phyloP scores from a whole-genome alignment of 2,888 invertebrate species.

The Drosophila buzzatii region DNA sequence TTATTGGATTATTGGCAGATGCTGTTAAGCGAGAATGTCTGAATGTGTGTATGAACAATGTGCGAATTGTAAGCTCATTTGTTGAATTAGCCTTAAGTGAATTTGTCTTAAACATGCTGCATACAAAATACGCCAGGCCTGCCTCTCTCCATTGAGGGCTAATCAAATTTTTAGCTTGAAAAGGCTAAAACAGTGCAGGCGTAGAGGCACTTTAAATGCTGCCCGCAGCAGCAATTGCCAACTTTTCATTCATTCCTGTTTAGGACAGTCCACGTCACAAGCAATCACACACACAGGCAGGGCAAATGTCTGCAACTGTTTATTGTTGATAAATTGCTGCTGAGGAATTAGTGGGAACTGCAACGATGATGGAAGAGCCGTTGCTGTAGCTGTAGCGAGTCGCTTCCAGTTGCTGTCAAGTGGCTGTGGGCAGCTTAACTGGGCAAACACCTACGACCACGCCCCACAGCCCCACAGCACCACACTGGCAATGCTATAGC shows the following conservation, averaged over 20 bases:
- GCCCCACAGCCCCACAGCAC: constrained; percentile 31
- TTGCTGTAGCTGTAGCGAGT: constrained; percentile 29
- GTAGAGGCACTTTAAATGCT: constrained; percentile 58
- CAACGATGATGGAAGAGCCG: constrained; percentile 74
- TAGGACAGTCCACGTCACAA: constrained; percentile 73
- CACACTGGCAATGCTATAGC: constrained; percentile 26
- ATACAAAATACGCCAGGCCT: constrained; percentile 39
- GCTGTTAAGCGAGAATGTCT: constrained; percentile 11
- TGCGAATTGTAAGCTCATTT: constrained; percentile 79
- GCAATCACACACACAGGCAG: constrained; percentile 33
- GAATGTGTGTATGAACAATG: constrained; percentile 56
- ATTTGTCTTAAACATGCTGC: constrained; percentile 48
- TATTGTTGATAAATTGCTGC: constrained; percentile 83
- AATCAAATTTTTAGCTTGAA: constrained; percentile 23
- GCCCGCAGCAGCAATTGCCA: constrained; percentile 68
- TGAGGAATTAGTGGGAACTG: constrained; percentile 79
- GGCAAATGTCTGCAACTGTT: constrained; percentile 83
- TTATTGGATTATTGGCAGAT: constrained; percentile 75
- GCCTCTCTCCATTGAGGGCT: constrained; percentile 5
- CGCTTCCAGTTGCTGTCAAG: constrained; percentile 66
- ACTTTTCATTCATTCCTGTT: constrained; percentile 80
- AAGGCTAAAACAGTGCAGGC: constrained; percentile 14
- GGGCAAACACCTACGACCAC: constrained; percentile 65
- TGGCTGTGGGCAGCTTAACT: constrained; percentile 56
- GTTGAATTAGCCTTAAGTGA: constrained; percentile 71